These are phyloP conservation scores for Colinus virginianus DNA, from an alignment of 2,113 vertebrate genomes.

Conservation along the genomic window DNA sequence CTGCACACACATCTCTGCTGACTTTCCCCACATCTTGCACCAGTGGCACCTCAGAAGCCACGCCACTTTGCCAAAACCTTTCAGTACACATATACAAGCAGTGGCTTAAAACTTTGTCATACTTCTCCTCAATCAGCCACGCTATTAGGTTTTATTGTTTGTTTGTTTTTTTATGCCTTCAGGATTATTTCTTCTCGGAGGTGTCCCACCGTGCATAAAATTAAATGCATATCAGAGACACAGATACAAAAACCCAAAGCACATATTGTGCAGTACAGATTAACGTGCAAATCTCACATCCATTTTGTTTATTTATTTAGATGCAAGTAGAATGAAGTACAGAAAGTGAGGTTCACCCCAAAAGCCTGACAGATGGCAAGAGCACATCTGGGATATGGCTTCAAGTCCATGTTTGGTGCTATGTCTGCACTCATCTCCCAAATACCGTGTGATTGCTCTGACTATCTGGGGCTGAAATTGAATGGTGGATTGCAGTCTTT, in stretches of 20 bases:
- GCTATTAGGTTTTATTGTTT: not conserved
- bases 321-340: not conserved
- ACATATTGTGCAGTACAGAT: fast-evolving
- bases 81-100: not conserved
- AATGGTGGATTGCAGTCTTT: not conserved
- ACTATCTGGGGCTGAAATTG: not conserved
- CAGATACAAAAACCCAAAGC: not conserved
- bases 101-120: not conserved
- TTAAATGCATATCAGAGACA: not conserved
- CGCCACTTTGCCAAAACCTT: not conserved
- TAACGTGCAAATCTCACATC: not conserved
- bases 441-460: not conserved
- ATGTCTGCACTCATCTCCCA: not conserved
- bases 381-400: not conserved
- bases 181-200: not conserved
- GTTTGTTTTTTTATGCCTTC: not conserved
- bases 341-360: not conserved
- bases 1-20: not conserved
- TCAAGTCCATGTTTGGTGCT: not conserved
- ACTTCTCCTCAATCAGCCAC: not conserved
- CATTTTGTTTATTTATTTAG: not conserved
- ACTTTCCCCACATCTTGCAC: not conserved
- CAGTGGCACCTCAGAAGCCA: not conserved
- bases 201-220: not conserved
- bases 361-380: not conserved